Evolutionary conservation across 1,140 invertebrate genomes (phyloP), one percentile per base, ranked within the genome.

Genomic region (Drosophila pseudoobscura): DNA sequence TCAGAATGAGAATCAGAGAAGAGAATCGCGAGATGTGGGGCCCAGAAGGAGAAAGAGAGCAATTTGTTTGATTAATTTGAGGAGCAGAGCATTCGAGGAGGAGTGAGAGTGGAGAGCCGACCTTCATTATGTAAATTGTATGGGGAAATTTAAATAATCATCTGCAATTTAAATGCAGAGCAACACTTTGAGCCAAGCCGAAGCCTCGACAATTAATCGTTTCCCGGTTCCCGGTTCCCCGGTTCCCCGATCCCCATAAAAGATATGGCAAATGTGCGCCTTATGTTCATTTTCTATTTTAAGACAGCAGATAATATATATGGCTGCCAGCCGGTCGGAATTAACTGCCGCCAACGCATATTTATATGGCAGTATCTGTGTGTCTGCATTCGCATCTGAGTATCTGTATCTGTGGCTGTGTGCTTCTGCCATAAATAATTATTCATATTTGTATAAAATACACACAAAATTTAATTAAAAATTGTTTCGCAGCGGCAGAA

Each of bases 371-470:
- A 20, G 49, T 24, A 29, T 54, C 61, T 11, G 29, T 44, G 0
- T 1, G 11, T 39, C 7, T 31, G 29, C 29, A 31, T 31, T 31
- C 29, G 29, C 8, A 31, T 57, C 44, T 60, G 26, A 26, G 24
- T 50, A 55, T 72, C 61, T 75, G 61, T 65, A 46, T 52, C 55
- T 62, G 43, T 15, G 39, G 39, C 31, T 54, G 50, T 47, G 50
- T 53, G 53, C 54, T 53, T 53, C 62, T 69, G 79, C 72, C 79
- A 88, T 88, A 88, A 88, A 83, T 88, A 88, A 89, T 88, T 88
- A 88, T 88, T 88, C 83, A 88, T 88, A 88, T 88, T 88, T 88
- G 83, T 88, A 88, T 83, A 77, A 88, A 88, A 88, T 89, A 79
- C 78, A 79, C 75, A 79, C 83, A 88, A 77, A 88, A 88, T 88